Evolutionary conservation across 2,888 invertebrate genomes (phyloP).

Genomic region (Magallana nippona): DNA sequence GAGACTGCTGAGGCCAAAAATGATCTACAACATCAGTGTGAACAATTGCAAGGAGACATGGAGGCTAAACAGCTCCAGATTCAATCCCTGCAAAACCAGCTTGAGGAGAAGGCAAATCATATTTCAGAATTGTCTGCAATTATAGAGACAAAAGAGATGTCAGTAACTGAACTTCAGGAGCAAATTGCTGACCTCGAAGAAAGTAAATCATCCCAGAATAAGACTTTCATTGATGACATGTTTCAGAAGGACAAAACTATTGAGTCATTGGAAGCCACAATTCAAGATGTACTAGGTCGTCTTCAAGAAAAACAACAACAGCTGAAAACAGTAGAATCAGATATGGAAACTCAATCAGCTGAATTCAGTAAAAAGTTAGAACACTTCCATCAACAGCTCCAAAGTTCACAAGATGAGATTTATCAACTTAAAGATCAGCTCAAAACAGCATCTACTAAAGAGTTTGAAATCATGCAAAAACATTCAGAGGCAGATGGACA

Average conservation of each 20-base stretch:
- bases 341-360: slow-evolving; percentile 42
- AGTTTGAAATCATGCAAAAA: slow-evolving; percentile 43
- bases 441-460: slow-evolving; percentile 34
- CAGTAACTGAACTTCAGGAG: slow-evolving; percentile 49
- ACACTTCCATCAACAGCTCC: slow-evolving; percentile 3
- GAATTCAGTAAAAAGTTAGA: slow-evolving; percentile 38
- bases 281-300: slow-evolving; percentile 41
- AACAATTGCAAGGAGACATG: slow-evolving; percentile 43
- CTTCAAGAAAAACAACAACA: slow-evolving; percentile 45
- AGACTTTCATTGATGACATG: slow-evolving; percentile 46
- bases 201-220: slow-evolving; percentile 9
- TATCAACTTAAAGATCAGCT: slow-evolving; percentile 49
- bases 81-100: slow-evolving; percentile 10
- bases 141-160: slow-evolving; percentile 46
- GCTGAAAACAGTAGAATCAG: slow-evolving; percentile 40
- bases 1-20: slow-evolving; percentile 39
- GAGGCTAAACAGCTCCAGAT: slow-evolving; percentile 40
- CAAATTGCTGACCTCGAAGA: slow-evolving; percentile 45
- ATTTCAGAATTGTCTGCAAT: slow-evolving; percentile 44
- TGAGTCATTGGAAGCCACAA: slow-evolving; percentile 46
- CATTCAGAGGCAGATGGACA: slow-evolving; percentile 45
- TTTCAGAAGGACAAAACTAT: slow-evolving; percentile 48
- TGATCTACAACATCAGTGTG: slow-evolving; percentile 34
- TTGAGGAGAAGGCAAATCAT: slow-evolving; percentile 43
- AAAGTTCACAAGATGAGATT: slow-evolving; percentile 49